Conservation (phyloP, 2,113 vertebrate species). For the Quiscalus mexicanus region DNA sequence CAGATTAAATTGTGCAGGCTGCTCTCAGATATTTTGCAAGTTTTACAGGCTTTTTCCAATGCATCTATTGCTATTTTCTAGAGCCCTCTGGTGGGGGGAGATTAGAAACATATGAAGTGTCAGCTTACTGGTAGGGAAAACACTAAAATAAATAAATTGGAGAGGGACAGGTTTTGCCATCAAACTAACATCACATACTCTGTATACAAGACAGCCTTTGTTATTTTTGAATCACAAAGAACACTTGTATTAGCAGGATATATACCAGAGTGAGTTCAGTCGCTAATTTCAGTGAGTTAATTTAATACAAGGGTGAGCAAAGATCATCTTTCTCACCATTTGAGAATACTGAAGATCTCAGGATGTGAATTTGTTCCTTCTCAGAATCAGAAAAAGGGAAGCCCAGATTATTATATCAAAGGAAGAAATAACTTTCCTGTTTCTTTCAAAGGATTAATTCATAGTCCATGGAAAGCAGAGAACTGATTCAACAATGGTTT, state of each 20-base stretch:
- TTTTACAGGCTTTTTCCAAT: background rate
- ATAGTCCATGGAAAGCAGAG: background rate
- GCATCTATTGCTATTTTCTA: background rate
- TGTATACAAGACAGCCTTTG: background rate
- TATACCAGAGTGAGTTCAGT: background rate
- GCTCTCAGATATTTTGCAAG: background rate
- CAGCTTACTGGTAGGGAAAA: background rate
- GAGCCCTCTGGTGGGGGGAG: slow-evolving; percentile 31
- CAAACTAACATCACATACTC: background rate
- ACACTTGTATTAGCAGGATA: background rate
- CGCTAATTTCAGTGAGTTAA: background rate
- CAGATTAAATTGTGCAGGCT: background rate
- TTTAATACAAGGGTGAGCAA: background rate
- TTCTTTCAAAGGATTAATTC: background rate
- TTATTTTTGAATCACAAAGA: background rate
- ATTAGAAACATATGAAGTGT: background rate
- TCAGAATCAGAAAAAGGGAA: background rate
- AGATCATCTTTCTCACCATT: background rate
- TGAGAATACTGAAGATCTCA: background rate
- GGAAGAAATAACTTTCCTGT: background rate
- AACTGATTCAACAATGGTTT: background rate
- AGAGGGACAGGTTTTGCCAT: background rate
- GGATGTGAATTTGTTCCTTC: background rate
- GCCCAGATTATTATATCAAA: background rate
- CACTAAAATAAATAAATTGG: background rate